Conservation (phyloP, 2,113 vertebrate species). For the Sapayoa aenigma region DNA sequence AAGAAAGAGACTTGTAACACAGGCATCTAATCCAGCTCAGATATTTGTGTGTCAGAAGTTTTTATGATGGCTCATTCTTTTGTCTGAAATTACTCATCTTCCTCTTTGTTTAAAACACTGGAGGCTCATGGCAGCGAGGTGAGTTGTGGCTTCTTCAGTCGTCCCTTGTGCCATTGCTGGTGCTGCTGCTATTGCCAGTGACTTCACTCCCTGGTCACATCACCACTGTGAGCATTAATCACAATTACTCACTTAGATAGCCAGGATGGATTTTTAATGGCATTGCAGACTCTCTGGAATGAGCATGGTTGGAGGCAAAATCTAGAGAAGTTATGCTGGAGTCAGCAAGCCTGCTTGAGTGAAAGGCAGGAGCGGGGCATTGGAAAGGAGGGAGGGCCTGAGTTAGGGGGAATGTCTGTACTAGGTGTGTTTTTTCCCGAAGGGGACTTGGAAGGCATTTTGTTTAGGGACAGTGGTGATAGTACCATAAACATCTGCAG, state of each 20-base stretch:
- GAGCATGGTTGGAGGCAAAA: neutral
- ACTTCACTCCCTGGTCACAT: neutral
- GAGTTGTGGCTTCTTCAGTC: neutral
- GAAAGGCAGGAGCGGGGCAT: neutral
- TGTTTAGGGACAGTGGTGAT: neutral
- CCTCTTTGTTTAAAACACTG: neutral
- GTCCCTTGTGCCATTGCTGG: neutral
- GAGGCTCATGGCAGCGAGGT: neutral
- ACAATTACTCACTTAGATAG: neutral
- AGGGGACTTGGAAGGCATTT: neutral
- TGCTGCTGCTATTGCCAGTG: neutral
- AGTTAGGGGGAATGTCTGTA: neutral
- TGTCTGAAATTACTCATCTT: constrained; percentile 42
- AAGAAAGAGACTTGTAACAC: neutral
- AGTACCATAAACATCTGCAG: neutral
- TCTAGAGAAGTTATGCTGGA: neutral
- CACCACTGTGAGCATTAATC: neutral
- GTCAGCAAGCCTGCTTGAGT: neutral
- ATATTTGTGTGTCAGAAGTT: neutral
- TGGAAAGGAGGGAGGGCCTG: neutral
- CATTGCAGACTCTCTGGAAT: neutral
- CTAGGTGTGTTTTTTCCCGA: neutral
- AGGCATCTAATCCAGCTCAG: neutral
- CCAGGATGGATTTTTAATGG: neutral
- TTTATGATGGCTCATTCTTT: constrained; percentile 16